Conservation (phyloP, 2,888 invertebrate species). For the Spodoptera exigua region DNA sequence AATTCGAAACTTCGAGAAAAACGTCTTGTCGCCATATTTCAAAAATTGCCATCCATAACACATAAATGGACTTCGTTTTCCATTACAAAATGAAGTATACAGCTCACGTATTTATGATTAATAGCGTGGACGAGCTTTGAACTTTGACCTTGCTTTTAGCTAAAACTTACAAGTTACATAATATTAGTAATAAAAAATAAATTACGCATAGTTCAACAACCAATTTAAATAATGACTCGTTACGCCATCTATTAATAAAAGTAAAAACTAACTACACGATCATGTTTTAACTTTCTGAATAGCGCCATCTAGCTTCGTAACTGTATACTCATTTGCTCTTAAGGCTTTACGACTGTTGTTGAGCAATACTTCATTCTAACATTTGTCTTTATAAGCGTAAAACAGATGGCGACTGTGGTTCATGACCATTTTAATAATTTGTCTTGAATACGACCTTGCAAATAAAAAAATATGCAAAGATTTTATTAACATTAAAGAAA, state of each 20-base stretch:
- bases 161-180: neutral
- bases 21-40: neutral
- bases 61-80: slow-evolving; percentile 23
- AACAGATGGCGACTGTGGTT: slow-evolving; percentile 11
- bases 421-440: no score
- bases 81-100: slow-evolving; percentile 10
- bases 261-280: neutral
- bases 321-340: neutral
- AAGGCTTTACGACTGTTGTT: neutral
- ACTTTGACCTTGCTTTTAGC: slow-evolving; percentile 2
- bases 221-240: no score
- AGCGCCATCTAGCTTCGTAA: slow-evolving; percentile 20
- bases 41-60: slow-evolving; percentile 1
- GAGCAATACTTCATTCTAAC: neutral
- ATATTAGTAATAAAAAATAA: slow-evolving; percentile 1
- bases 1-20: neutral
- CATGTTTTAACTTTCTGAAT: neutral
- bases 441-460: no score
- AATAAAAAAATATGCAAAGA: no score
- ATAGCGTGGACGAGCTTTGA: slow-evolving; percentile 6
- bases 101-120: slow-evolving; percentile 24
- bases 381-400: neutral
- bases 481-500: no score
- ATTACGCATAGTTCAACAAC: neutral
- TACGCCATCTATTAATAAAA: slow-evolving; percentile 9